These are phyloP conservation scores for Cantharis rustica DNA, from an alignment of 2,888 invertebrate genomes.

Conservation along the genomic window DNA sequence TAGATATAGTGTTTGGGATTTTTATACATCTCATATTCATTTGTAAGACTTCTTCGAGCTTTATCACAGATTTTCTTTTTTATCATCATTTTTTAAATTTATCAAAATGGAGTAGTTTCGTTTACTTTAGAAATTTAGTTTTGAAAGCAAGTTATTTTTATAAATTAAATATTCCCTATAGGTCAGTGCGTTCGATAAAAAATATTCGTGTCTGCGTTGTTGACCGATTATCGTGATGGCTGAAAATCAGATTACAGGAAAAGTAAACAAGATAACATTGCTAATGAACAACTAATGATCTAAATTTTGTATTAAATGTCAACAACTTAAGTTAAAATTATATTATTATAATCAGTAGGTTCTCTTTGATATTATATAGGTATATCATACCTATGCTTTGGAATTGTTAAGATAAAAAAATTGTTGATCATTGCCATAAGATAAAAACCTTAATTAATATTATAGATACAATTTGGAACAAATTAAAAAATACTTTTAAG, in stretches of 20 bases:
- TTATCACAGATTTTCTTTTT: too few species aligned
- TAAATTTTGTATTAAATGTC: neutral
- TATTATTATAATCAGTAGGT: neutral
- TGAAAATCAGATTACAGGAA: neutral
- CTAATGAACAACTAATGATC: neutral
- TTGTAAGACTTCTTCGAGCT: too few species aligned
- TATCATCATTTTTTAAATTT: too few species aligned
- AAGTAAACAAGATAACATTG: neutral
- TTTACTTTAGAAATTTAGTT: too few species aligned
- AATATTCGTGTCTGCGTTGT: neutral
- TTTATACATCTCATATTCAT: too few species aligned
- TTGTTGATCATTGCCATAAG: neutral
- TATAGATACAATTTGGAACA: neutral
- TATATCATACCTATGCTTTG: too few species aligned
- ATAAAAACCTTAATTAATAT: neutral
- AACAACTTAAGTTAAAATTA: neutral
- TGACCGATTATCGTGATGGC: neutral
- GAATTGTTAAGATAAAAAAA: neutral
- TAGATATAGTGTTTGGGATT: too few species aligned
- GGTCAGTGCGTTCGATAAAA: neutral
- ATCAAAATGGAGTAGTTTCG: too few species aligned
- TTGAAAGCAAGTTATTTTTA: neutral
- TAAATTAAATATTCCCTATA: neutral
- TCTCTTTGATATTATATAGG: neutral
- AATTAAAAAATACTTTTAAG: neutral